Base-by-base conservation (phyloP, 2,888 invertebrate species). In the Papilio gigon region DNA sequence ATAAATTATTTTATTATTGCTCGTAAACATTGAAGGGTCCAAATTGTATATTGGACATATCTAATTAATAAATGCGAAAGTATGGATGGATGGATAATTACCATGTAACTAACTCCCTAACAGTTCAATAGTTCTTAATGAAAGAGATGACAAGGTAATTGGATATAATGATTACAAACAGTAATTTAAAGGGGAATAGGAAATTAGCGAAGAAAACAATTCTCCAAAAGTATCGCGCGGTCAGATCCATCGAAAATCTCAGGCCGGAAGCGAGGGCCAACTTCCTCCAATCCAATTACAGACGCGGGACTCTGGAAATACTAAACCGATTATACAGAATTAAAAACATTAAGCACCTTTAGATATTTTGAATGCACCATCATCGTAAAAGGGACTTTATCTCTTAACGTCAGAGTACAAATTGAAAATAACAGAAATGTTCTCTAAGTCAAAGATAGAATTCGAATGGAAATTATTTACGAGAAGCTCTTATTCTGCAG, bases 301-400 rank as follows among this genome's bases (percentile, higher is more conserved):
- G 83, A 80, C 79, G 88, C 87, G 86, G 85, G 87, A 89, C 90
- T 85, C 87, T 84, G 89, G 87, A 91, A 91, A 91, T 91, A 89
- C 90, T 91, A 91, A 91, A 91, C 90, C 91, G 91, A 91, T 91
- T 91, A 91, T 89, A 88, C 89, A 84, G 88, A 91, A 91, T 91
- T 90, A 90, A 91, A 91, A 90, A 90, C 90, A 90, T 90, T 90
- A 91, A 90, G 90, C 88, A 91, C 89, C 89, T 88, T 85, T 82
- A 86, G 83, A 85, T 84, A 88, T 88, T 88, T 83, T 75, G 75
- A 75, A 70, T 78, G 75, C 73, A 73, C 76, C 68, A 73, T 65
- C 78, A 76, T 71, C 73, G 80, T 72, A 87, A 81, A 85, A 77
- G 77, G 80, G 78, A 82, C 88, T 84, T 84, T 89, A 87, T 81